These are phyloP conservation scores for Azorinus chamasolen DNA, from an alignment of 2,888 invertebrate species.

Conservation along the genomic window DNA sequence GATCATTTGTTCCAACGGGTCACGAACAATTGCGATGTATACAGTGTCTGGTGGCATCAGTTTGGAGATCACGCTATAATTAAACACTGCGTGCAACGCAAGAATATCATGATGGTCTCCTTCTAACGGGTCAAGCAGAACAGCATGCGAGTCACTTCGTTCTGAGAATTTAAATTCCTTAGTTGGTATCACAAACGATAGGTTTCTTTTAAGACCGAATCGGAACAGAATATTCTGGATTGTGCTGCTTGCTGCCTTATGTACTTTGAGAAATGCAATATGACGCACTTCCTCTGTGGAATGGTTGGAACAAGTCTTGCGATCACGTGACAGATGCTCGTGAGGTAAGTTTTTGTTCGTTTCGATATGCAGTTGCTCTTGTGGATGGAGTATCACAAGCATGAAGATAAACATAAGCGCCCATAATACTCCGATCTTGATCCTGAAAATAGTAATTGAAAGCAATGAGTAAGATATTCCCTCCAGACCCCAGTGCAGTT, in stretches of 20 bases:
- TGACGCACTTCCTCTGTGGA: conserved; percentile 57
- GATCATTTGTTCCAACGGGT: conserved; percentile 52
- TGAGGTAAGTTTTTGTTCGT: too few species aligned
- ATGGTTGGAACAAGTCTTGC: not conserved
- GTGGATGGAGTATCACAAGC: too few species aligned
- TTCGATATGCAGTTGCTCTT: too few species aligned
- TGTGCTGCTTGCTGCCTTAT: conserved; percentile 72
- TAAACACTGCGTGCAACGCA: conserved; percentile 57
- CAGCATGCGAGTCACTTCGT: conserved; percentile 1
- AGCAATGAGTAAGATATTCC: too few species aligned
- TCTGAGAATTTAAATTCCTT: conserved; percentile 40
- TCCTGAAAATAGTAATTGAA: too few species aligned
- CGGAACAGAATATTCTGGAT: conserved; percentile 72
- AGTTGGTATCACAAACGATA: conserved; percentile 64
- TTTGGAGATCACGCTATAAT: conserved; percentile 27
- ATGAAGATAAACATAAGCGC: too few species aligned
- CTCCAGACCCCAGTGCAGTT: too few species aligned
- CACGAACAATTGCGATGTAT: conserved; percentile 51
- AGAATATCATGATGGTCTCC: conserved; percentile 45
- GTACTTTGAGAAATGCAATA: conserved; percentile 72
- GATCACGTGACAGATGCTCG: not conserved
- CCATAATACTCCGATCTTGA: too few species aligned
- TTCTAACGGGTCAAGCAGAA: conserved; percentile 29
- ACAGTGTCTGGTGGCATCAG: conserved; percentile 40
- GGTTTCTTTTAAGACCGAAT: conserved; percentile 60